Evolutionary conservation across 2,797 vertebrate genomes (phyloP), one percentile per base, ranked within the genome.

Genomic region (Sebastes elongatus): DNA sequence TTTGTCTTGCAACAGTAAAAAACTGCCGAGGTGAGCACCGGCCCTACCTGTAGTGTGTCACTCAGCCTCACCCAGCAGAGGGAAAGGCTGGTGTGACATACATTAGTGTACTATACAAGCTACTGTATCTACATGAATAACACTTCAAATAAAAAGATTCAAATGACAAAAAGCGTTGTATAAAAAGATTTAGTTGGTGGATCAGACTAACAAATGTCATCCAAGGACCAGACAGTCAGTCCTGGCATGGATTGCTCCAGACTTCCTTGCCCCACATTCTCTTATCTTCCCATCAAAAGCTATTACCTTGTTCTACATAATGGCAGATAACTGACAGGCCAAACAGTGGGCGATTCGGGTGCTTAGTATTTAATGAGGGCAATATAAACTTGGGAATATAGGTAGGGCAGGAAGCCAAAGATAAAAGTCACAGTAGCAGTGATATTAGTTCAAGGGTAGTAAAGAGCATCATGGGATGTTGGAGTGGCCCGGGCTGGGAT

Each of bases 301-400:
- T 73, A 82, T 89, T 88, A 86, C 75, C 86, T 87, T 71, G 61
- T 86, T 91, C 64, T 74, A 85, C 85, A 89, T 86, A 84, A 92
- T 89, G 88, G 91, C 85, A 87, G 89, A 89, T 85, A 92, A 87
- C 89, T 88, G 92, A 92, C 87, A 89, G 86, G 75, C 52, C 88
- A 92, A 93, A 94, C 92, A 94, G 80, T 72, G 80, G 71, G 59
- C 83, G 77, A 76, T 86, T 93, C 80, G 87, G 83, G 74, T 82
- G 69, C 81, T 66, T 30, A 49, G 76, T 89, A 76, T 93, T 92
- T 94, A 93, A 95, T 90, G 89, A 94, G 85, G 88, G 84, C 82
- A 93, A 91, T 93, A 94, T 92, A 94, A 91, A 94, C 86, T 85
- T 88, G 78, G 42, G 71, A 91, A 92, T 86, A 88, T 67, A 91